Evolutionary conservation across 2,797 vertebrate species (phyloP).

Genomic region (Chaetophractus vellerosus): DNA sequence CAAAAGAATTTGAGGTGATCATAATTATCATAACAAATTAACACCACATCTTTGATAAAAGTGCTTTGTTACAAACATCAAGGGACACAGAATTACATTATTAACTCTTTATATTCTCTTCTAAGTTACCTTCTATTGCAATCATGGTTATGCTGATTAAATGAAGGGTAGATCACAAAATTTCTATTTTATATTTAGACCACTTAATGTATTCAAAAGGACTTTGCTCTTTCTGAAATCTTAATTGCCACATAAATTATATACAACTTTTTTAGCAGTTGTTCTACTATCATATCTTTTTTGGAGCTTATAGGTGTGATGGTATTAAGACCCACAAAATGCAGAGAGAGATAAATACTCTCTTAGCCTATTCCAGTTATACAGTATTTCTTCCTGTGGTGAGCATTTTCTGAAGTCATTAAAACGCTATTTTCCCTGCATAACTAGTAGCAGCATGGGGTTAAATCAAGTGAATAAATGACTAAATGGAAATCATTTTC

Average conservation of each 20-base stretch:
- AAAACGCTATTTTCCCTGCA: conserved; percentile 82
- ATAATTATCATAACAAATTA: conserved; percentile 31
- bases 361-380: conserved; percentile 66
- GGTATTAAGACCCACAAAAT: conserved; percentile 43
- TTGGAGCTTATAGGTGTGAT: conserved; percentile 50
- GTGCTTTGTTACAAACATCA: conserved; percentile 27
- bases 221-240: conserved; percentile 53
- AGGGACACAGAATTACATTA: background rate
- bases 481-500: conserved; percentile 79
- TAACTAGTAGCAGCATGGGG: conserved; percentile 84
- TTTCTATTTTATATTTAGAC: conserved; percentile 26
- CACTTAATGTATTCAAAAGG: conserved; percentile 6
- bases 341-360: conserved; percentile 69
- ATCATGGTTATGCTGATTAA: background rate
- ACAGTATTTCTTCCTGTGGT: conserved; percentile 78
- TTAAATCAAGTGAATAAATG: conserved; percentile 84
- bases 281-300: conserved; percentile 4
- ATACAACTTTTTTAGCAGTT: conserved; percentile 51
- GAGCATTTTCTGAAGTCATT: conserved; percentile 83
- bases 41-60: conserved; percentile 23
- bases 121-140: conserved; percentile 36
- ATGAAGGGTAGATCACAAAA: background rate
- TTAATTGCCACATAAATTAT: conserved; percentile 64
- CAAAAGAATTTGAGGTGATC: conserved; percentile 28
- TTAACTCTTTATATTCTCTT: conserved; percentile 44